Evolutionary conservation across 1,140 invertebrate genomes (phyloP).

Genomic region (Phymorhynchus buccinoides): DNA sequence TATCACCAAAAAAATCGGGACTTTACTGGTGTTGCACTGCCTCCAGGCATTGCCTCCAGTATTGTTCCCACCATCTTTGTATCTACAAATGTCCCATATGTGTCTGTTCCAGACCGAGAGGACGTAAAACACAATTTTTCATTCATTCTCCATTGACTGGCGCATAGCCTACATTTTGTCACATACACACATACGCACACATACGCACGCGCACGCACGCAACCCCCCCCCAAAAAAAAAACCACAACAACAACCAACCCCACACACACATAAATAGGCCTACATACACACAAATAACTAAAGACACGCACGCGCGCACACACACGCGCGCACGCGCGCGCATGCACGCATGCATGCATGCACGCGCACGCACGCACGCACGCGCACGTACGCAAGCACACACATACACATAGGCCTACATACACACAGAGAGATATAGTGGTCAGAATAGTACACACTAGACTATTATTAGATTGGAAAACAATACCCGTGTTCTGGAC

Average conservation of each 20-base stretch:
- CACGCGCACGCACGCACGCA: slow-evolving; percentile 9
- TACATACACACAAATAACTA: slow-evolving; percentile 33
- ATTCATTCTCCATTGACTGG: neutral
- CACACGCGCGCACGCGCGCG: neutral
- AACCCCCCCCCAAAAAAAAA: neutral
- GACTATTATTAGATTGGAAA: neutral
- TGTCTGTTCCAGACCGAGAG: too few relatives aligned
- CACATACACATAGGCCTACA: slow-evolving; percentile 8
- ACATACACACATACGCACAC: neutral
- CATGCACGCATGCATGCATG: neutral
- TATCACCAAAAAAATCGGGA: too few relatives aligned
- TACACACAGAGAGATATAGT: neutral
- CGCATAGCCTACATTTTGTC: neutral
- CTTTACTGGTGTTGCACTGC: too few relatives aligned
- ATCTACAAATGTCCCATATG: too few relatives aligned
- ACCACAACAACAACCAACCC: neutral
- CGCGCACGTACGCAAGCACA: neutral
- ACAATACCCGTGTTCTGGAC: neutral
- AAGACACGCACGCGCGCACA: slow-evolving; percentile 28
- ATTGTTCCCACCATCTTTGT: neutral
- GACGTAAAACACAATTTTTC: neutral
- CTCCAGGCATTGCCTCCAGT: neutral
- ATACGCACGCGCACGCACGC: slow-evolving; percentile 8
- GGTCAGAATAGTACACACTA: neutral
- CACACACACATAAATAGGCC: neutral